These are phyloP conservation scores for Paramormyrops kingsleyae DNA, from an alignment of 2,113 vertebrate genomes.

Conservation along the genomic window DNA sequence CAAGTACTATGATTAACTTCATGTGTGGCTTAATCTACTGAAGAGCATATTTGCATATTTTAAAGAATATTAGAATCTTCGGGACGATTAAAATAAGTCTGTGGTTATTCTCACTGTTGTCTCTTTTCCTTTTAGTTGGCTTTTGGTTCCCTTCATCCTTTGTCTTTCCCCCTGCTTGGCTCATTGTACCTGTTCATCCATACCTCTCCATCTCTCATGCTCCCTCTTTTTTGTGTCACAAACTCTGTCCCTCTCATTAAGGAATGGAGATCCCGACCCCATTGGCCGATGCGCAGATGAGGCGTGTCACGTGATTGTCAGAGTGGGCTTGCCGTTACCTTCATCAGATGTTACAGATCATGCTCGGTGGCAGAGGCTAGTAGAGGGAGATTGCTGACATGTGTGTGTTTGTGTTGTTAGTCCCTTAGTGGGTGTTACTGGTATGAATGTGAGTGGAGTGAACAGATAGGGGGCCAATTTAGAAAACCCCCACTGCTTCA, in stretches of 20 bases:
- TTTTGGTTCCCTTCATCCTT: neutral
- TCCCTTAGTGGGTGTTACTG: neutral
- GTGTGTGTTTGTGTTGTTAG: neutral
- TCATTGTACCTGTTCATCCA: constrained; percentile 11
- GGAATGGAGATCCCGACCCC: constrained; percentile 48
- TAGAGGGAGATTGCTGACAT: constrained; percentile 25
- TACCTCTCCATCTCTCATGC: constrained; percentile 16
- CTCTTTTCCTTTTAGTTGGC: neutral
- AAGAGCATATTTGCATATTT: constrained; percentile 26
- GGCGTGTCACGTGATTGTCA: constrained; percentile 68
- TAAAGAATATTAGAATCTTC: neutral
- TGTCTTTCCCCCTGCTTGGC: neutral
- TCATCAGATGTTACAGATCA: constrained; percentile 66
- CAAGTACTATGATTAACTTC: neutral
- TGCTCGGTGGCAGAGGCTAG: constrained; percentile 21
- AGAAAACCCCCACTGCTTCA: neutral
- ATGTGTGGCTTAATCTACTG: constrained; percentile 23
- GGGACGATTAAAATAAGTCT: neutral
- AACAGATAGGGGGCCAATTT: neutral
- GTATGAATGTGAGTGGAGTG: neutral
- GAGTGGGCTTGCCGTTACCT: constrained; percentile 59
- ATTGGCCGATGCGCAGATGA: constrained; percentile 57
- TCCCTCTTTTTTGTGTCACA: constrained; percentile 37
- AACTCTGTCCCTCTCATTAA: constrained; percentile 61
- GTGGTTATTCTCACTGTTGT: neutral